These are phyloP conservation scores for Drosophila paranaensis DNA, from an alignment of 2,888 invertebrate genomes.

Conservation along the genomic window DNA sequence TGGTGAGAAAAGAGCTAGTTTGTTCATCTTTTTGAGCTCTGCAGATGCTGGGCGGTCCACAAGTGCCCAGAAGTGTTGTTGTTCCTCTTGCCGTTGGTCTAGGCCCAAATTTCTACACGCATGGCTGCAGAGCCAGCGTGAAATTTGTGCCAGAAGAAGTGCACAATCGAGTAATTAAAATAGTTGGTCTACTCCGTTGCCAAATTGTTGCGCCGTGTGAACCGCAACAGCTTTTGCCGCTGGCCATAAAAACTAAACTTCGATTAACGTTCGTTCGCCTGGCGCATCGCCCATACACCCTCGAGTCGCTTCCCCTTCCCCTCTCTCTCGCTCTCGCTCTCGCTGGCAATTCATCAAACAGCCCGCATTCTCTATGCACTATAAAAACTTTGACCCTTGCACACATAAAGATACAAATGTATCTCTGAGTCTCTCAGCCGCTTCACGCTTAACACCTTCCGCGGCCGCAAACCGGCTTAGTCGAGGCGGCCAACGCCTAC, in stretches of 20 bases:
- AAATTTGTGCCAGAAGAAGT: constrained; percentile 28
- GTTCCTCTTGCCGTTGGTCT: too few relatives aligned
- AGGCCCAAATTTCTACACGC: constrained; percentile 37
- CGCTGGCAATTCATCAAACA: constrained; percentile 67
- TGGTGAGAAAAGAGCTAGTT: constrained; percentile 69
- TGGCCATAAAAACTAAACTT: constrained; percentile 60
- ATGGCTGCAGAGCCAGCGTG: constrained; percentile 47
- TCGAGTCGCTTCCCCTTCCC: neutral
- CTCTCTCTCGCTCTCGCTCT: neutral
- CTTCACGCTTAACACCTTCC: constrained; percentile 75
- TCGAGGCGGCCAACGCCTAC: constrained; percentile 42
- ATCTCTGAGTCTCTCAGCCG: neutral
- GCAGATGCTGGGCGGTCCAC: constrained; percentile 19
- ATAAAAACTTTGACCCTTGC: constrained; percentile 76
- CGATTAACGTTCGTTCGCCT: constrained; percentile 67
- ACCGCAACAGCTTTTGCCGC: constrained; percentile 63
- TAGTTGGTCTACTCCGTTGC: constrained; percentile 28
- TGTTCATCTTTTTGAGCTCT: constrained; percentile 9
- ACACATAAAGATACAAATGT: constrained; percentile 22
- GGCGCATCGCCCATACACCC: constrained; percentile 27
- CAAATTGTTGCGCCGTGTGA: constrained; percentile 66
- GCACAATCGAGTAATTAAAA: constrained; percentile 49
- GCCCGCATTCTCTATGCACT: constrained; percentile 77
- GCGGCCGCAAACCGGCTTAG: constrained; percentile 56
- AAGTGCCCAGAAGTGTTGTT: constrained; percentile 10